Percentiles rank a stretch among this genome's conserved stretches.
Evolutionary conservation across 2,113 vertebrate species (phyloP).

Genomic region (Chionomys nivalis): DNA sequence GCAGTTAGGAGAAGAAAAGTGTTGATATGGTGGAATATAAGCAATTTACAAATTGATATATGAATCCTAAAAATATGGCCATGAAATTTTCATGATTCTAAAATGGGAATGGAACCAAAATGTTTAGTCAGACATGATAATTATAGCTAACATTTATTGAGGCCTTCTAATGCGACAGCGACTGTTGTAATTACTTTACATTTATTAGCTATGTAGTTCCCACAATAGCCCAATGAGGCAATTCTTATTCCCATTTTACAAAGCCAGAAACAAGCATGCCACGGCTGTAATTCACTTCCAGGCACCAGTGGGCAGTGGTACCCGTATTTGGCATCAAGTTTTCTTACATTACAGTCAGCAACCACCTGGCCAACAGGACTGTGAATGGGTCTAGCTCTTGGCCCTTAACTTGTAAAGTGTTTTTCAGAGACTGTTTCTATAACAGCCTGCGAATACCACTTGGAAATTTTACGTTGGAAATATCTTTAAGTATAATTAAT

Average conservation of each 20-base stretch:
- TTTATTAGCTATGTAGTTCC: slow-evolving; percentile 65
- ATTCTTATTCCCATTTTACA: slow-evolving; percentile 41
- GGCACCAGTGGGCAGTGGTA: background rate
- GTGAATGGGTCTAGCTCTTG: background rate
- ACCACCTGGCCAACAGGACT: rapidly evolving
- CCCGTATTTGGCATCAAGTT: rapidly evolving
- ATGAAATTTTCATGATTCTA: slow-evolving; percentile 71
- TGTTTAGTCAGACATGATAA: slow-evolving; percentile 79
- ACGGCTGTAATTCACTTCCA: background rate
- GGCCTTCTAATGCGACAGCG: slow-evolving; percentile 60
- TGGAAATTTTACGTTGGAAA: background rate
- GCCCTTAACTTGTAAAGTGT: background rate
- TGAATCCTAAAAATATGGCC: slow-evolving; percentile 73
- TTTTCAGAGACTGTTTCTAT: background rate
- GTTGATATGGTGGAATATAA: slow-evolving; percentile 59
- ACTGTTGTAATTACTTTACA: slow-evolving; percentile 71
- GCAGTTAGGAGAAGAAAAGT: background rate
- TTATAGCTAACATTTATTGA: slow-evolving; percentile 78
- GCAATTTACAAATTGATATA: slow-evolving; percentile 67
- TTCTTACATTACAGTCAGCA: background rate
- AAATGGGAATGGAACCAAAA: slow-evolving; percentile 75
- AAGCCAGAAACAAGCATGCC: background rate
- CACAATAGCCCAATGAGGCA: slow-evolving; percentile 44
- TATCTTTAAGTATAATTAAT: background rate
- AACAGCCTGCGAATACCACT: background rate